Evolutionary conservation across 1,140 invertebrate species (phyloP).

Genomic region (Radopholus similis): DNA sequence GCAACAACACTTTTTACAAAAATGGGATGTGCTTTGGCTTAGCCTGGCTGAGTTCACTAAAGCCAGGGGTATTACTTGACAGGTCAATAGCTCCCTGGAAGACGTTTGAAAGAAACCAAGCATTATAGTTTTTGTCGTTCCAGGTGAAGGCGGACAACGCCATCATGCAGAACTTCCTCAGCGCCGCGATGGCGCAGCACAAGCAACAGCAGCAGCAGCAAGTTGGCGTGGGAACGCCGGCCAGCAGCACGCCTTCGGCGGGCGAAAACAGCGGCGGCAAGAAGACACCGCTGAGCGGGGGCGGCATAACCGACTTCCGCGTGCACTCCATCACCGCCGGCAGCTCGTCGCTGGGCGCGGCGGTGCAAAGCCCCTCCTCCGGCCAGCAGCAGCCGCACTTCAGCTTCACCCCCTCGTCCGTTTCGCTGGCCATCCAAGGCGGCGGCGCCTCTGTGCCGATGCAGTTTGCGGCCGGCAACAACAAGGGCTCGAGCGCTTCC

Average conservation of each 20-base stretch:
- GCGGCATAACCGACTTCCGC: not conserved
- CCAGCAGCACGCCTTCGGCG: not conserved
- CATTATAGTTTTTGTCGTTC: not conserved
- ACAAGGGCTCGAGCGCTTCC: not conserved
- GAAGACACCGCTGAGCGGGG: not conserved
- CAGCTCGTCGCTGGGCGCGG: not conserved
- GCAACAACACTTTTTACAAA: too few relatives aligned
- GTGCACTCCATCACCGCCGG: not conserved
- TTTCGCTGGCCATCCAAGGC: slow-evolving; percentile 14
- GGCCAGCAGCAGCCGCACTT: not conserved
- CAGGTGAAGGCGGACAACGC: not conserved
- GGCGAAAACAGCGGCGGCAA: not conserved
- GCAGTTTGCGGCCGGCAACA: not conserved
- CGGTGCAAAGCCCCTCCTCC: not conserved
- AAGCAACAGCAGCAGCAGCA: slow-evolving; percentile 6
- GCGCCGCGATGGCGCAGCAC: slow-evolving; percentile 2
- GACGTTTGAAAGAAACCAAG: not conserved
- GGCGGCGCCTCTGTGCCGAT: not conserved
- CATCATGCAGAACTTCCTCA: slow-evolving; percentile 15
- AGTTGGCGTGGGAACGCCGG: not conserved
- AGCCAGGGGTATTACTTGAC: not conserved
- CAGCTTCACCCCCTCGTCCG: slow-evolving; percentile 6
- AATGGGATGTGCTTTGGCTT: too few relatives aligned
- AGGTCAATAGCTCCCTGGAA: not conserved
- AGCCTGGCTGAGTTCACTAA: not conserved